Evolutionary conservation across 2,113 vertebrate species (phyloP), one percentile per base, ranked within the genome.

Genomic region (Periophthalmus modestus): DNA sequence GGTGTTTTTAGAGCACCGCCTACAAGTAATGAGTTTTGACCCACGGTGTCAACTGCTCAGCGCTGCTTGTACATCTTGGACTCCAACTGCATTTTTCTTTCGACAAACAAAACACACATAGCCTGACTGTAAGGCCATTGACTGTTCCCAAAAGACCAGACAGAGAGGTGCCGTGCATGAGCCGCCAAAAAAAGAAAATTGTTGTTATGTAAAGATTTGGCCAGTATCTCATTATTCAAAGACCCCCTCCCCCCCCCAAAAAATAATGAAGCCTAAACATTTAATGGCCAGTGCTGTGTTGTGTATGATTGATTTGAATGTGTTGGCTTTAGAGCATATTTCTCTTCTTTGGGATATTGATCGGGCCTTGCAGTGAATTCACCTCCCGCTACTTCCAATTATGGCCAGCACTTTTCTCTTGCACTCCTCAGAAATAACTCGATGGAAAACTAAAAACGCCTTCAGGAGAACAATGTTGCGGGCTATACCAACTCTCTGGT

Each of bases 361-460:
- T 90, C 80, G 59, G 13, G 81, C 50, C 71, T 78, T 50, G 46
- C 75, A 71, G 75, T 71, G 77, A 81, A 83, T 83, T 86, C 77
- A 84, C 78, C 77, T 86, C 82, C 83, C 21, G 78, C 83, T 85
- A 72, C 55, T 81, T 85, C 74, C 75, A 89, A 88, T 89, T 88
- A 88, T 72, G 74, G 76, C 57, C 67, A 72, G 39, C 55, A 19
- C 75, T 88, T 82, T 87, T 73, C 57, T 84, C 74, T 58, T 74
- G 74, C 39, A 54, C 58, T 80, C 75, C 75, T 81, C 76, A 86
- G 82, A 85, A 88, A 80, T 80, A 88, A 77, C 71, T 21, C 66
- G 79, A 71, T 71, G 63, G 71, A 84, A 78, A 78, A 78, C 47
- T 68, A 54, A 81, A 79, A 81, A 65, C 57, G 57, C 57, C 71